Base-by-base conservation (phyloP, 2,113 vertebrate species). In the Nettapus auritus region DNA sequence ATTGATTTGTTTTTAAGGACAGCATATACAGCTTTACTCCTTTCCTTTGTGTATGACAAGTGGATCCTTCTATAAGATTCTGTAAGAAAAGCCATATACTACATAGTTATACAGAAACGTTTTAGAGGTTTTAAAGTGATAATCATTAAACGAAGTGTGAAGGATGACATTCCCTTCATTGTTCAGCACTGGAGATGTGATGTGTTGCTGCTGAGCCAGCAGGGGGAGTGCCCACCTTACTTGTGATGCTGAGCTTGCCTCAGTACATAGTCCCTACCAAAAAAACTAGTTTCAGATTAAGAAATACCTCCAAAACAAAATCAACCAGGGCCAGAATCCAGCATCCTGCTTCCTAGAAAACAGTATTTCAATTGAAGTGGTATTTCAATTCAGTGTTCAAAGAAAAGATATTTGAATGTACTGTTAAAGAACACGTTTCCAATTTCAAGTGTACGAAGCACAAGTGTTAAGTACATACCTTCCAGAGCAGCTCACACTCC, bases 401-500 rank as follows among this genome's bases (percentile, higher is more conserved):
- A 5, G 16, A 14, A 23, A 53, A 10, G 8, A 5, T 25, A 48
- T 7, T 66, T 9, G 29, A 56, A 53, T 8, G 3, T 4, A 18
- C 26, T 11, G n/a, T 57, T 75, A 16, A 56, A 53, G 50, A 40
- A 50, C 1, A 14, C 1, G 8, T 67, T 78, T 74, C 76, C 63
- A 18, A 3, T 55, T 67, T 52, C 40, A 60, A 66, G 23, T 26
- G 53, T 29, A 57, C 22, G 69, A 64, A 50, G 13, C 50, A 67
- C 36, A 21, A 10, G 3, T 6, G 3, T 8, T 44, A 33, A 19
- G 20, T 26, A 8, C 84, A 94, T 98, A 99, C 99, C 99, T 99
- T 99, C 99, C 99, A 99, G 21, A 99, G 98, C 85, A 99, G 98
- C 96, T 99, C 99, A 75, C 99, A 99, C 93, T 99, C 99, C 0